Conservation (phyloP, 1,140 invertebrate species). For the Arion vulgaris region DNA sequence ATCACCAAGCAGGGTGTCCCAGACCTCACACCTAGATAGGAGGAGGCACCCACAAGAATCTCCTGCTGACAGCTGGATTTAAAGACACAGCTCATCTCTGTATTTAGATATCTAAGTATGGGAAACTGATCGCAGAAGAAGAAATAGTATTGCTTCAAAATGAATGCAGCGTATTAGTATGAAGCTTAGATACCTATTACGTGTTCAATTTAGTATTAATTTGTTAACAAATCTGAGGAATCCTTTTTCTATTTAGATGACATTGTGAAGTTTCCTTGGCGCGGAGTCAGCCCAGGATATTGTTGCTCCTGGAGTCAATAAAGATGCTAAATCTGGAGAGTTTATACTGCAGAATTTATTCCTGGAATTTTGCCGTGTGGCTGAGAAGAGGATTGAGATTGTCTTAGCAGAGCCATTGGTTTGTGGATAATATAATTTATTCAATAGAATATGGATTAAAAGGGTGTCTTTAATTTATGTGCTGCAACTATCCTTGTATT, state of each 20-base stretch:
- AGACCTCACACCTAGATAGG: too few relatives aligned
- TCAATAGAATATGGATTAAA: not conserved
- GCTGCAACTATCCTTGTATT: too few relatives aligned
- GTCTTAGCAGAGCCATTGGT: slow-evolving; percentile 92
- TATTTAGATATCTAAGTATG: too few relatives aligned
- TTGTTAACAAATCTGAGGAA: not conserved
- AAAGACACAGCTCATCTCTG: not conserved
- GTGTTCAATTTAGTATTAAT: not conserved
- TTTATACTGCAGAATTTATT: slow-evolving; percentile 96
- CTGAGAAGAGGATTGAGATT: slow-evolving; percentile 94
- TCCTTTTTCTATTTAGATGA: slow-evolving; percentile 22
- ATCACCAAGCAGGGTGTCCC: too few relatives aligned
- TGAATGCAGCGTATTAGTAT: not conserved
- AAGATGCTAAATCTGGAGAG: slow-evolving; percentile 79
- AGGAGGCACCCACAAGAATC: not conserved
- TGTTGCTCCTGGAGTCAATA: slow-evolving; percentile 40
- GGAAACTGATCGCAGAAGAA: too few relatives aligned
- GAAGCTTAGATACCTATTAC: not conserved
- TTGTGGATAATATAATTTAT: slow-evolving; percentile 46
- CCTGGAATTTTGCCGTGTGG: slow-evolving; percentile 92
- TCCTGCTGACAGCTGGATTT: not conserved
- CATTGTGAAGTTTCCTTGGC: slow-evolving; percentile 58
- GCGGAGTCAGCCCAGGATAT: slow-evolving; percentile 44
- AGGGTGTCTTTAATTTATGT: too few relatives aligned
- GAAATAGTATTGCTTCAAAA: not conserved